Percentiles rank a stretch among this genome's conserved stretches.
Conservation (phyloP, 2,113 vertebrate genomes). For the Sturnira hondurensis region DNA sequence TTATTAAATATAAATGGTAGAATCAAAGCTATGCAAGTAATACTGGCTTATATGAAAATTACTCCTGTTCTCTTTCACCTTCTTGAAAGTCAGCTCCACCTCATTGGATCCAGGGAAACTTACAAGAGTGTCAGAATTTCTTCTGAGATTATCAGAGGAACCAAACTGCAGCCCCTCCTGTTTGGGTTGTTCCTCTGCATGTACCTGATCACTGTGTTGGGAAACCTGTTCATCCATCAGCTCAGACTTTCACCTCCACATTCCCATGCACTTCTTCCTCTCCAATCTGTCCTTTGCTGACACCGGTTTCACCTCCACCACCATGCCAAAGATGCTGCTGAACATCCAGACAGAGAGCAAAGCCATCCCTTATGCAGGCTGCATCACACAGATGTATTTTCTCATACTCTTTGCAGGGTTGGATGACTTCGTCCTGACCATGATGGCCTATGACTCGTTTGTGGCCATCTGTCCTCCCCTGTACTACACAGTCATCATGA, state of each 20-base stretch:
- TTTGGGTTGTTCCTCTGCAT: background rate
- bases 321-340: too few species aligned
- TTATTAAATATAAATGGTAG: too few species aligned
- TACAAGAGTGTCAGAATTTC: background rate
- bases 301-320: background rate
- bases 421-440: background rate
- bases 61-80: too few species aligned
- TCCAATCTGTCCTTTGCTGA: background rate
- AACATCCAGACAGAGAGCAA: too few species aligned
- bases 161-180: background rate
- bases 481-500: background rate
- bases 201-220: background rate
- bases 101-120: background rate
- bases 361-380: too few species aligned
- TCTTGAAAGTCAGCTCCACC: background rate
- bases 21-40: too few species aligned
- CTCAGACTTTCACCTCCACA: background rate
- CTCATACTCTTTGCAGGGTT: background rate
- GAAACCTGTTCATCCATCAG: background rate
- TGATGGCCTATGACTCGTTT: slow-evolving; percentile 13
- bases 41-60: too few species aligned
- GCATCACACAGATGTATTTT: slow-evolving; percentile 12
- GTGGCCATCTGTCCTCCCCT: slow-evolving; percentile 55
- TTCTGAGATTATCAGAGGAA: background rate
- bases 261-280: background rate